These are phyloP conservation scores for Heterocephalus glaber DNA, from an alignment of 2,113 vertebrate genomes.

Conservation along the genomic window DNA sequence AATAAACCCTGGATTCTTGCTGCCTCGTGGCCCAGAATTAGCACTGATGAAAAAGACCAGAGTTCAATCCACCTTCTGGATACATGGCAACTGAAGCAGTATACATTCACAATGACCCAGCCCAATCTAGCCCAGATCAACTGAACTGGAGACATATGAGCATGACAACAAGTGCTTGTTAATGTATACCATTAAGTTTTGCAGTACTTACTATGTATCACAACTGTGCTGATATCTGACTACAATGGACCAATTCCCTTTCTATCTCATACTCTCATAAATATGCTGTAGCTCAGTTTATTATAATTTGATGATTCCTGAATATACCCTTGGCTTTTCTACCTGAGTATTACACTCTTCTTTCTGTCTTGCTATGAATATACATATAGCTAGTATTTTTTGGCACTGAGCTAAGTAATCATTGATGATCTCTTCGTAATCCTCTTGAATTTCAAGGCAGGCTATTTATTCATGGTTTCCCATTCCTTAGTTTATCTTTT, in stretches of 20 bases:
- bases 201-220: not conserved
- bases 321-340: not conserved
- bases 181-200: not conserved
- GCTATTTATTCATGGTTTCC: not conserved
- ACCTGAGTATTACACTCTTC: not conserved
- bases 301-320: not conserved
- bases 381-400: not conserved
- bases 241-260: not conserved
- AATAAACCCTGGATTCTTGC: not conserved
- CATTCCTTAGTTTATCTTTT: constrained; percentile 16
- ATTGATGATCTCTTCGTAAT: not conserved
- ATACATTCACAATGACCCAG: not conserved
- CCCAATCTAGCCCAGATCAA: not conserved
- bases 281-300: not conserved
- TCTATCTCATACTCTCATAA: not conserved
- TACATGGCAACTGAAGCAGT: not conserved
- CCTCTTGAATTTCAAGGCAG: not conserved
- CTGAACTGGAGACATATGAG: not conserved
- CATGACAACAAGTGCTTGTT: not conserved
- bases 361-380: not conserved
- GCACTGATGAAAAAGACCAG: not conserved
- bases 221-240: not conserved
- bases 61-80: not conserved
- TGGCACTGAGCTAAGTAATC: not conserved
- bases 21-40: not conserved